phyloP scores from a whole-genome alignment of 2,797 vertebrate species.

The Lacerta bilineata region DNA sequence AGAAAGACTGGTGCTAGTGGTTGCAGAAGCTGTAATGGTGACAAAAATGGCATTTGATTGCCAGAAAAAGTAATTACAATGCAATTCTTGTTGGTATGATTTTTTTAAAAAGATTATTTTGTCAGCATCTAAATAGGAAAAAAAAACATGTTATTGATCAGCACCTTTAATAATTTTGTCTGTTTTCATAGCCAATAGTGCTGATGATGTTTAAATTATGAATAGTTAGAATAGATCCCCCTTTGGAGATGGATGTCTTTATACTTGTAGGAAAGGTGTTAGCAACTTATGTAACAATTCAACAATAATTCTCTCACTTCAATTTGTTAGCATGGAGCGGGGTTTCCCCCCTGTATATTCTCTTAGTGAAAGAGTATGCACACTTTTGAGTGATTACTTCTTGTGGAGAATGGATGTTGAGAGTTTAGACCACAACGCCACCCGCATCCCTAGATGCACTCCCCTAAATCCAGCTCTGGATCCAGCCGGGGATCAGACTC shows the following conservation, averaged over 20 bases:
- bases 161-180: neutral
- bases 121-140: conserved; percentile 36
- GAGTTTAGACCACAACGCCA: too few species aligned
- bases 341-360: neutral
- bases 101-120: conserved; percentile 53
- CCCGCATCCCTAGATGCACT: too few species aligned
- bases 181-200: conserved; percentile 29
- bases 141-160: conserved; percentile 22
- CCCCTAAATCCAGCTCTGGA: too few species aligned
- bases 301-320: neutral
- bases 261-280: neutral
- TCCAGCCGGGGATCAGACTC: too few species aligned
- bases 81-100: conserved; percentile 40
- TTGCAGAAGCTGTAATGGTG: conserved; percentile 52
- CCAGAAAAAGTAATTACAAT: conserved; percentile 65
- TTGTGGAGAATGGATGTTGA: neutral
- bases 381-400: too few species aligned
- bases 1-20: conserved; percentile 62
- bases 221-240: conserved; percentile 46
- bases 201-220: conserved; percentile 42
- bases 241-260: neutral
- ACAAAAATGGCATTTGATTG: conserved; percentile 60
- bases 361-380: too few species aligned
- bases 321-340: neutral
- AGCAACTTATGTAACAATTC: neutral